phyloP scores from a whole-genome alignment of 2,113 vertebrate genomes.

The Amphilophus citrinellus region DNA sequence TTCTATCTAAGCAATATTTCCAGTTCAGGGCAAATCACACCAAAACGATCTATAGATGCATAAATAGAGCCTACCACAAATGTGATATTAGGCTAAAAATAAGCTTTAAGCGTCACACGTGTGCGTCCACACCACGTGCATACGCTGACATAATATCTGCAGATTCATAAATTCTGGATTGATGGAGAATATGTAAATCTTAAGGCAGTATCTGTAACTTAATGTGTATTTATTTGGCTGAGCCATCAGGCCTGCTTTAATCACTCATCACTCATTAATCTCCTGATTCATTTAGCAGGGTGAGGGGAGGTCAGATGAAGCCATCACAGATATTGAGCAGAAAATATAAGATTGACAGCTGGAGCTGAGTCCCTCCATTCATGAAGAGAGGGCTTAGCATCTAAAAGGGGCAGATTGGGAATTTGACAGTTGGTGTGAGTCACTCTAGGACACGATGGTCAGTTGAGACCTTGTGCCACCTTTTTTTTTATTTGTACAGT shows the following conservation, averaged over 20 bases:
- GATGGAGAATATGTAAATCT: not conserved
- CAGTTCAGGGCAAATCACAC: too few species aligned
- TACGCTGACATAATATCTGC: not conserved
- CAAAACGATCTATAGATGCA: too few species aligned
- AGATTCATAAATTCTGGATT: not conserved
- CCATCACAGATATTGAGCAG: not conserved
- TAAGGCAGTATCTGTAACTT: not conserved
- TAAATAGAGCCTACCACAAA: too few species aligned
- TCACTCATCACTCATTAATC: not conserved
- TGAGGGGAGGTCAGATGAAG: constrained; percentile 8
- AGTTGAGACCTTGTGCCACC: not conserved
- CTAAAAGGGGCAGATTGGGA: constrained; percentile 42
- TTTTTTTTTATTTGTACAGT: not conserved
- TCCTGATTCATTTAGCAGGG: not conserved
- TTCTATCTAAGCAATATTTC: too few species aligned
- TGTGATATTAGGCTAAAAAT: too few species aligned
- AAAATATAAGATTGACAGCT: not conserved
- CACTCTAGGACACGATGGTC: constrained; percentile 20
- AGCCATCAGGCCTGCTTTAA: not conserved
- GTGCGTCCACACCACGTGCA: too few species aligned
- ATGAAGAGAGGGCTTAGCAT: constrained; percentile 33
- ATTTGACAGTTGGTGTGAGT: constrained; percentile 21
- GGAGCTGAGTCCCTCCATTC: constrained; percentile 32
- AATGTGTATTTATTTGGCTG: fast-evolving
- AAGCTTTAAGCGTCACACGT: too few species aligned